These are phyloP conservation scores for Cabera pusaria DNA, from an alignment of 2,888 invertebrate species.

Conservation along the genomic window DNA sequence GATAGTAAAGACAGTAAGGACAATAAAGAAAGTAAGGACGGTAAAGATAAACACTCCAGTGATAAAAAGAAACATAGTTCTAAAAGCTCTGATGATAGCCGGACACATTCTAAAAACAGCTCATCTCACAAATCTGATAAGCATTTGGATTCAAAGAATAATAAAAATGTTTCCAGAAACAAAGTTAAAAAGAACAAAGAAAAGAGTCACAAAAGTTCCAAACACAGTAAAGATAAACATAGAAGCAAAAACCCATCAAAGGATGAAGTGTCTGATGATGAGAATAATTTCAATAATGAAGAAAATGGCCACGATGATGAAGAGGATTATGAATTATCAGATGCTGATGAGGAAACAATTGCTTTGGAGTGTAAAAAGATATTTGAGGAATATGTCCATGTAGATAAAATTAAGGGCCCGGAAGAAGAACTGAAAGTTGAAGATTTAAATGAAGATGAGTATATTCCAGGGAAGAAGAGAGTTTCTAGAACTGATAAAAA, in stretches of 20 bases:
- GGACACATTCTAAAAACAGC: slow-evolving; percentile 41
- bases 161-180: slow-evolving; percentile 43
- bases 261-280: slow-evolving; percentile 42
- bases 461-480: slow-evolving; percentile 84
- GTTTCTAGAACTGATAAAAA: slow-evolving; percentile 87
- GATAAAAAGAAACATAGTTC: slow-evolving; percentile 46
- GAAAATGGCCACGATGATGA: slow-evolving; percentile 40
- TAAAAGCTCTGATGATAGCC: slow-evolving; percentile 21
- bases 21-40: slow-evolving; percentile 52
- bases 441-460: slow-evolving; percentile 61
- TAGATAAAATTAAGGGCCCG: slow-evolving; percentile 49
- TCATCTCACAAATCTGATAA: slow-evolving; percentile 45
- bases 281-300: slow-evolving; percentile 35
- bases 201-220: slow-evolving; percentile 52
- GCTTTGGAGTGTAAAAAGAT: slow-evolving; percentile 93
- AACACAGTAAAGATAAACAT: slow-evolving; percentile 26
- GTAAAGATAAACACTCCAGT: slow-evolving; percentile 46
- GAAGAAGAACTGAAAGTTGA: slow-evolving; percentile 45
- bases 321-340: slow-evolving; percentile 67
- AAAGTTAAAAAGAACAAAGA: slow-evolving; percentile 47
- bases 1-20: too few species aligned
- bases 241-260: slow-evolving; percentile 13
- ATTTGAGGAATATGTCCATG: slow-evolving; percentile 90
- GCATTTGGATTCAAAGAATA: slow-evolving; percentile 42
- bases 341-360: slow-evolving; percentile 87